Evolutionary conservation across 2,888 invertebrate species (phyloP).

Genomic region (Tridacna gigas): DNA sequence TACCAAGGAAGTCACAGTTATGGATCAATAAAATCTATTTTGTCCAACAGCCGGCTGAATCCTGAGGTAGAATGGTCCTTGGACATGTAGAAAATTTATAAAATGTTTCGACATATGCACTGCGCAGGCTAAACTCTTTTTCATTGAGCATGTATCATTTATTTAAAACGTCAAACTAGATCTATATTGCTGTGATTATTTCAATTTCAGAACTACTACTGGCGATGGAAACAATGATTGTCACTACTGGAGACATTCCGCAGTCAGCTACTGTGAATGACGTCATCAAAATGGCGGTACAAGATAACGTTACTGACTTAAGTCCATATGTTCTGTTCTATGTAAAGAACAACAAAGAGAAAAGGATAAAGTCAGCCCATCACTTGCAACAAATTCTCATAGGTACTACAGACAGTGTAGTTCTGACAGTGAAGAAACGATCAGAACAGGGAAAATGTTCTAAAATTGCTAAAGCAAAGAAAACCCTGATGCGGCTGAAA

Average conservation of each 20-base stretch:
- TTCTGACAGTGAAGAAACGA: neutral
- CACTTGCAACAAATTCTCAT: neutral
- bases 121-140: no score
- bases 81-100: no score
- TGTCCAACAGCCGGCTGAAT: no score
- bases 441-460: neutral
- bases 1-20: no score
- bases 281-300: neutral
- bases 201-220: no score
- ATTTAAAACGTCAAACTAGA: no score
- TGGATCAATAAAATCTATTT: no score
- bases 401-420: neutral
- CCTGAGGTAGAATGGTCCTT: no score
- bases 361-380: neutral
- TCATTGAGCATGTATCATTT: no score
- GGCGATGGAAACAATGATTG: neutral
- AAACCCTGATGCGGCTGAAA: conserved; percentile 8
- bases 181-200: no score
- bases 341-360: neutral
- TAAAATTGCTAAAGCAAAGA: conserved; percentile 5
- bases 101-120: no score
- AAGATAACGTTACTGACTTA: neutral
- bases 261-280: neutral
- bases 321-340: conserved; percentile 8
- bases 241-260: neutral